Conservation (phyloP, 2,888 invertebrate species). For the Agriotes lineatus region DNA sequence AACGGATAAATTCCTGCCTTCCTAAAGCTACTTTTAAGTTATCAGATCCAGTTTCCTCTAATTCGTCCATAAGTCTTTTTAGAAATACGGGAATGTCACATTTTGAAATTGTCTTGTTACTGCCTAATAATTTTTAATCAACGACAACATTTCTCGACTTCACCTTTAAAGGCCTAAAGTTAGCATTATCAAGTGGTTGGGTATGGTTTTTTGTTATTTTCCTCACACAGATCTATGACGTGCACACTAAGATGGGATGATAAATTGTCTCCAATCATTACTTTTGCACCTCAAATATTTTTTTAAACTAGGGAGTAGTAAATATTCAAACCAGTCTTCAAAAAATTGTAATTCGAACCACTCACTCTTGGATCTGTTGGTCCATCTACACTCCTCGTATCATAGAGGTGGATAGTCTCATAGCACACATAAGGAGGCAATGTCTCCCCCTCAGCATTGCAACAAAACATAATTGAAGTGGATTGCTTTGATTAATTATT, state of each 20-base stretch:
- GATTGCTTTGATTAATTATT: neutral
- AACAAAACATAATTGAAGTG: neutral
- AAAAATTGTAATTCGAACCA: slow-evolving; percentile 1
- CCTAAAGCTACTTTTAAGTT: neutral
- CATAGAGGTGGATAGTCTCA: neutral
- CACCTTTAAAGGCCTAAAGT: slow-evolving; percentile 52
- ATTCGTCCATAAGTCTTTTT: neutral
- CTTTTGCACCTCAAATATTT: slow-evolving; percentile 1
- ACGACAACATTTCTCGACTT: slow-evolving; percentile 43
- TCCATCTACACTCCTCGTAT: neutral
- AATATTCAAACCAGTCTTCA: slow-evolving; percentile 12
- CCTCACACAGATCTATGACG: neutral
- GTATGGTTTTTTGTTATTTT: slow-evolving; percentile 48
- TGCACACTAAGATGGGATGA: neutral
- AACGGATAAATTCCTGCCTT: neutral
- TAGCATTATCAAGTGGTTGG: slow-evolving; percentile 56
- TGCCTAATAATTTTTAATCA: neutral
- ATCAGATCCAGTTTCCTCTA: neutral
- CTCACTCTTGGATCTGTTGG: neutral
- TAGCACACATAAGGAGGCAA: slow-evolving; percentile 34
- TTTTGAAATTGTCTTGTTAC: neutral
- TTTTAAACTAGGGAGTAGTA: neutral
- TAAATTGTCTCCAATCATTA: slow-evolving; percentile 15
- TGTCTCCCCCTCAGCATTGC: neutral
- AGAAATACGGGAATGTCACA: neutral